A percentile compares a stretch with the other conserved stretches of the same genome.
Evolutionary conservation across 2,113 vertebrate species (phyloP).

Genomic region (Notarius quadriscutis): DNA sequence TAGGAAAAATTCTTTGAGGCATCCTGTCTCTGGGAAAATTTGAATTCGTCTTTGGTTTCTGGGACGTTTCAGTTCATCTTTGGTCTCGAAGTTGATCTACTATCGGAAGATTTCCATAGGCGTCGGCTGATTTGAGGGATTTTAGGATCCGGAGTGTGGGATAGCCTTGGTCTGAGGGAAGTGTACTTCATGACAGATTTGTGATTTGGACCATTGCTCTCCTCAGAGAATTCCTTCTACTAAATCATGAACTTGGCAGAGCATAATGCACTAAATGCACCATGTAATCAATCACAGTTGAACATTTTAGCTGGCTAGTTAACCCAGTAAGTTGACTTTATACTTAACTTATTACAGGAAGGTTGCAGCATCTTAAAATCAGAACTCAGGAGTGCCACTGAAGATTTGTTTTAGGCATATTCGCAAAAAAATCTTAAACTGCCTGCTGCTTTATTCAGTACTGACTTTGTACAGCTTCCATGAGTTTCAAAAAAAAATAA

Average conservation of each 20-base stretch:
- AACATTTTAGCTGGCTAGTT: background rate
- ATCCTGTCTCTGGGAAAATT: constrained; percentile 27
- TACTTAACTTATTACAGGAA: background rate
- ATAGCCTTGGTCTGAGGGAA: constrained; percentile 25
- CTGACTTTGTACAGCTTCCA: background rate
- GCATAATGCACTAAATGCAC: background rate
- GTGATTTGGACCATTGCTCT: constrained; percentile 28
- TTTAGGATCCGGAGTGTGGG: background rate
- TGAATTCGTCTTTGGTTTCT: background rate
- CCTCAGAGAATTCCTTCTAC: background rate
- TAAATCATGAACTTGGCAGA: constrained; percentile 23
- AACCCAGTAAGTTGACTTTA: background rate
- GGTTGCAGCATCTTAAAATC: background rate
- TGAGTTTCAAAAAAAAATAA: background rate
- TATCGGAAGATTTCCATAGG: constrained; percentile 35
- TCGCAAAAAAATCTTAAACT: no score
- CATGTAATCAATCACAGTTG: background rate
- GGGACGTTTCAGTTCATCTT: constrained; percentile 30
- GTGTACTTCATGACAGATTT: background rate
- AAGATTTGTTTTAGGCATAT: background rate
- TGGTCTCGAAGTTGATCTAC: constrained; percentile 27
- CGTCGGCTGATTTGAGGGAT: constrained; percentile 32
- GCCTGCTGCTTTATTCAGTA: background rate
- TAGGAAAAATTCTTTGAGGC: constrained; percentile 30
- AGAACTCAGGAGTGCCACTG: background rate